A percentile compares a stretch with the other conserved stretches of the same genome.
Conservation (phyloP, 1,140 invertebrate species). For the Drosophila ohnishii region DNA sequence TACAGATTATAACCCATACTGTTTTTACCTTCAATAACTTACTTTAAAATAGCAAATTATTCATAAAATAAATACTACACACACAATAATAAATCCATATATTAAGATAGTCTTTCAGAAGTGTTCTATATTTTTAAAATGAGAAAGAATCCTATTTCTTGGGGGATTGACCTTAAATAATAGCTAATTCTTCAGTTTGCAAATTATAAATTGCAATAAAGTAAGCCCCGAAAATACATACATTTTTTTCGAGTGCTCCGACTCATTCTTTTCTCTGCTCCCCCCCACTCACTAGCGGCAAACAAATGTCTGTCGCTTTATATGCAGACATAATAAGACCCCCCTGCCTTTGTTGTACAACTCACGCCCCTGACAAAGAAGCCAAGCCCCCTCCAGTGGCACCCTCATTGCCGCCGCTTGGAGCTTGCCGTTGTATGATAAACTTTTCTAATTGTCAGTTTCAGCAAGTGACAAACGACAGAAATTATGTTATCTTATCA, state of each 20-base stretch:
- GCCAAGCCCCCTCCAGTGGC: constrained; percentile 5
- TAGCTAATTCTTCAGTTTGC: not conserved
- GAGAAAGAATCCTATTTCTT: not conserved
- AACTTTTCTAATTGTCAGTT: constrained; percentile 82
- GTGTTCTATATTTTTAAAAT: not conserved
- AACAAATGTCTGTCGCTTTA: constrained; percentile 64
- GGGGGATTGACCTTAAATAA: not conserved
- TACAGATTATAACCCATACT: too few relatives aligned
- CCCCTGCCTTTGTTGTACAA: constrained; percentile 41
- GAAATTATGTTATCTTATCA: constrained; percentile 81
- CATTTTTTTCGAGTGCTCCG: constrained; percentile 6
- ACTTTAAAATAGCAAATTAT: too few relatives aligned
- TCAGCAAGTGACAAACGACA: constrained; percentile 81
- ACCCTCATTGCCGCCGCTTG: constrained; percentile 43
- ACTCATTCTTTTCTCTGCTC: not conserved
- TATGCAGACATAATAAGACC: constrained; percentile 70
- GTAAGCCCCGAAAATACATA: not conserved
- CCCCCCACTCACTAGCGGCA: constrained; percentile 15
- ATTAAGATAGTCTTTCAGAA: not conserved
- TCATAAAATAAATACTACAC: too few relatives aligned
- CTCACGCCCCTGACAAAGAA: constrained; percentile 36
- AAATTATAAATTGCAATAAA: too few relatives aligned
- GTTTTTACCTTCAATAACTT: too few relatives aligned
- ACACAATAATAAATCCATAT: too few relatives aligned
- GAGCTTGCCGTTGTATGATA: constrained; percentile 65